Base-by-base conservation (phyloP, 2,113 vertebrate genomes). In the Meleagris gallopavo region DNA sequence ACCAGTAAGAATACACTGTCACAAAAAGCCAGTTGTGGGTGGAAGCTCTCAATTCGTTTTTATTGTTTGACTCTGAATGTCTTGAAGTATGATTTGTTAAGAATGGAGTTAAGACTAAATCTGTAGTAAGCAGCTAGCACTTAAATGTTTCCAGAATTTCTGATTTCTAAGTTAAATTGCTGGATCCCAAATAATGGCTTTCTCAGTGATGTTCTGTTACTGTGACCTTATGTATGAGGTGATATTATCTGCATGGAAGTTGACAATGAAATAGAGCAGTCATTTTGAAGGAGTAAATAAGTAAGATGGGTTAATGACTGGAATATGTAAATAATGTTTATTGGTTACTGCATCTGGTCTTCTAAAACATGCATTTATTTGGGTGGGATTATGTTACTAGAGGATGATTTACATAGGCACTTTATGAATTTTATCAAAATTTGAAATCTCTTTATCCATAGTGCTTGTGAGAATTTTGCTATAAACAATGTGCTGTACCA, bases 401-500 rank as follows among this genome's bases (percentile, higher is more conserved):
- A 82, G 16, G n/a, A 55, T 41, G 58, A 62, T 43, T 75, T 92
- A 73, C 29, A 50, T 41, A 20, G 67, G 18, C 50, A 22, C 14
- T 66, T 84, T 46, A 18, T 88, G 89, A 41, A 48, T 85, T 83
- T 55, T 80, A 21, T 86, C 52, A 94, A 66, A 80, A 80, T 65
- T 15, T 88, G 32, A 38, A 79, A 88, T 78, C 18, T 73, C 75
- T 72, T 52, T 70, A 11, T 61, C 55, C 36, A 0, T 90, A 95
- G 85, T 67, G 94, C 54, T n/a, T 89, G 73, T 88, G 85, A 92
- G 89, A 96, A 86, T 78, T 86, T 88, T 95, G 79, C 69, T 95
- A 70, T 94, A 95, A 95, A 73, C 96, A 96, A 60, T 94, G 92
- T 96, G 91, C 72, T 50, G 54, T 83, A 58, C 93, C 95, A 70